A percentile compares a stretch with the other conserved stretches of the same genome.
These are phyloP conservation scores for Schizopygopsis pylzovi DNA, from an alignment of 2,797 vertebrate species.

Conservation along the genomic window DNA sequence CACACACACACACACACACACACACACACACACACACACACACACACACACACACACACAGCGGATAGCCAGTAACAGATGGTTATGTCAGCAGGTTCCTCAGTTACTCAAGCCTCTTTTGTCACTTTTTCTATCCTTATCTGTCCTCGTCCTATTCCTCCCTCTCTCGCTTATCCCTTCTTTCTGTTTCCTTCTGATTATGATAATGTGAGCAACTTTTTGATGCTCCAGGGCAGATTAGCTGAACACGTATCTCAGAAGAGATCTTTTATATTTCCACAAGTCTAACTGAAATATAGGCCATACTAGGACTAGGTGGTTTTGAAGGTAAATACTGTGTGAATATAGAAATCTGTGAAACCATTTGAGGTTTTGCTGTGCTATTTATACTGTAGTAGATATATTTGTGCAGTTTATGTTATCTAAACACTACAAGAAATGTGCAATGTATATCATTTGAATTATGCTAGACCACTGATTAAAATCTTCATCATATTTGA, in stretches of 20 bases:
- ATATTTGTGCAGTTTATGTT: neutral
- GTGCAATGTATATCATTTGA: neutral
- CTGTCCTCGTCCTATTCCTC: neutral
- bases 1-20: conserved; percentile 32
- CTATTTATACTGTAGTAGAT: neutral
- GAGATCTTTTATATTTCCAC: conserved; percentile 10
- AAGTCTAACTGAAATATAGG: neutral
- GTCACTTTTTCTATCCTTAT: conserved; percentile 26
- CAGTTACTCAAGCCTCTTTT: conserved; percentile 40
- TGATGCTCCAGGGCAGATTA: conserved; percentile 22
- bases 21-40: neutral
- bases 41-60: conserved; percentile 33
- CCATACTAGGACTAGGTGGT: neutral
- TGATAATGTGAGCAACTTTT: conserved; percentile 22
- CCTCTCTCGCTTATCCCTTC: conserved; percentile 14
- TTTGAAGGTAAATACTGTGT: neutral
- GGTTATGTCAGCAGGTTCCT: conserved; percentile 59
- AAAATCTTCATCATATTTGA: neutral
- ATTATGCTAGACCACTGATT: neutral
- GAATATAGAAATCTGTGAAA: neutral
- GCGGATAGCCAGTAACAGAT: conserved; percentile 58
- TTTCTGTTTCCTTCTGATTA: conserved; percentile 16
- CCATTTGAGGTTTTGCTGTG: neutral
- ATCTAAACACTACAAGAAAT: neutral
- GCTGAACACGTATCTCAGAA: conserved; percentile 5